Evolutionary conservation across 2,888 invertebrate genomes (phyloP).

Genomic region (Norana najaformis): DNA sequence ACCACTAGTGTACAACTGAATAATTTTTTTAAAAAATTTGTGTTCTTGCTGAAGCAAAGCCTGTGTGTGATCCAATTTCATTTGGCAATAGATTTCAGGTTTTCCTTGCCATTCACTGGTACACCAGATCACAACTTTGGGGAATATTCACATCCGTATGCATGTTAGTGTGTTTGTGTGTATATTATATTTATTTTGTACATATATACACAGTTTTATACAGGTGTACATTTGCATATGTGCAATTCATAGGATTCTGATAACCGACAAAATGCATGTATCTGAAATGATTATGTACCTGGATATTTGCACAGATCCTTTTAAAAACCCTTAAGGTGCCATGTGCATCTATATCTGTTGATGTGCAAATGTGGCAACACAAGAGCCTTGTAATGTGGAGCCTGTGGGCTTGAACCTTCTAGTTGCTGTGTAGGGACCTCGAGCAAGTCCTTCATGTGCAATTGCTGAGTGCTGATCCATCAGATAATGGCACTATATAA

Average conservation of each 20-base stretch:
- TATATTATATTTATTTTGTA: neutral
- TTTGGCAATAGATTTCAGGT: neutral
- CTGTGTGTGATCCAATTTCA: neutral
- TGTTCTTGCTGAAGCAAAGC: neutral
- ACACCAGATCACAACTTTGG: neutral
- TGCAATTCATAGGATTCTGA: neutral
- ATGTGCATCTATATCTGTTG: too few relatives aligned
- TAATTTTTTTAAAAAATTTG: neutral
- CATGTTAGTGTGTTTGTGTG: neutral
- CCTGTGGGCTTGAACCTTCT: neutral
- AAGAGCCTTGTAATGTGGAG: neutral
- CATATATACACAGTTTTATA: too few relatives aligned
- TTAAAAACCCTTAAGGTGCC: neutral
- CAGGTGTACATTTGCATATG: neutral
- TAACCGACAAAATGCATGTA: neutral
- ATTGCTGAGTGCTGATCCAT: neutral
- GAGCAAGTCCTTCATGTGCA: neutral
- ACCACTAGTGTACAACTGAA: neutral
- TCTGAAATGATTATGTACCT: neutral
- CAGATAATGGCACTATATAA: neutral
- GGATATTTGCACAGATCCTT: neutral
- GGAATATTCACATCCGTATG: neutral
- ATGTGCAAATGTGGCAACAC: neutral
- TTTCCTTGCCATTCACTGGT: slow-evolving; percentile 5
- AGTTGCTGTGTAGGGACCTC: neutral